Evolutionary conservation across 2,797 vertebrate species (phyloP).

Genomic region (Thripadectes ignobilis): DNA sequence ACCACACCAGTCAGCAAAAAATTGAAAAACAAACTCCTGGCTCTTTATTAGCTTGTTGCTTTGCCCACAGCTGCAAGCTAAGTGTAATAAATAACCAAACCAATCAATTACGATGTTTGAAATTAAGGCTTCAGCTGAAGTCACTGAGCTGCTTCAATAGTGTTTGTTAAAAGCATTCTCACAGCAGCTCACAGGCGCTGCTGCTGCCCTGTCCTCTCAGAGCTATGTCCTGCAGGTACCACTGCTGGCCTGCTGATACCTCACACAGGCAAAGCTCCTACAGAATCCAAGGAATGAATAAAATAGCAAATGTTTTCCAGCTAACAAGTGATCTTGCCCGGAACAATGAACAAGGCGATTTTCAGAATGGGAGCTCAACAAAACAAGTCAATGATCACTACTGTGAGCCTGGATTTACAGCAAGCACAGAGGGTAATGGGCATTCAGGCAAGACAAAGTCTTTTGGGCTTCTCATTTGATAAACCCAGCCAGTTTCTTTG

Average conservation of each 20-base stretch:
- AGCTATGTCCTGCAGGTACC: neutral
- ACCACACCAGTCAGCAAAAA: conserved; percentile 84
- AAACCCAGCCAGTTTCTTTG: neutral
- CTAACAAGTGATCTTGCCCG: neutral
- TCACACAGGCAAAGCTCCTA: neutral
- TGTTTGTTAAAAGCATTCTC: neutral
- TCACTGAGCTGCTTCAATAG: neutral
- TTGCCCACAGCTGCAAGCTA: conserved; percentile 62
- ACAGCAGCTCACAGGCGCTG: neutral
- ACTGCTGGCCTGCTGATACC: neutral
- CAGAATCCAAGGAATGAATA: neutral
- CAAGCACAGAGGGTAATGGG: rapidly evolving
- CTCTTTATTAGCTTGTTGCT: conserved; percentile 80
- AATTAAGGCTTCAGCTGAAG: conserved; percentile 66
- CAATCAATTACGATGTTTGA: conserved; percentile 76
- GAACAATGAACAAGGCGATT: neutral
- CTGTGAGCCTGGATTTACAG: neutral
- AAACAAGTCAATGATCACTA: neutral
- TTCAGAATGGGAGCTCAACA: neutral
- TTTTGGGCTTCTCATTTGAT: neutral
- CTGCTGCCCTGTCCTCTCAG: neutral
- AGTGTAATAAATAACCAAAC: conserved; percentile 78
- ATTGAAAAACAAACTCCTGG: conserved; percentile 71
- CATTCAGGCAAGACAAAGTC: neutral
- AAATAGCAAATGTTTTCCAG: neutral